phyloP scores from a whole-genome alignment of 2,113 vertebrate genomes.

The Neodon shergylaensis region DNA sequence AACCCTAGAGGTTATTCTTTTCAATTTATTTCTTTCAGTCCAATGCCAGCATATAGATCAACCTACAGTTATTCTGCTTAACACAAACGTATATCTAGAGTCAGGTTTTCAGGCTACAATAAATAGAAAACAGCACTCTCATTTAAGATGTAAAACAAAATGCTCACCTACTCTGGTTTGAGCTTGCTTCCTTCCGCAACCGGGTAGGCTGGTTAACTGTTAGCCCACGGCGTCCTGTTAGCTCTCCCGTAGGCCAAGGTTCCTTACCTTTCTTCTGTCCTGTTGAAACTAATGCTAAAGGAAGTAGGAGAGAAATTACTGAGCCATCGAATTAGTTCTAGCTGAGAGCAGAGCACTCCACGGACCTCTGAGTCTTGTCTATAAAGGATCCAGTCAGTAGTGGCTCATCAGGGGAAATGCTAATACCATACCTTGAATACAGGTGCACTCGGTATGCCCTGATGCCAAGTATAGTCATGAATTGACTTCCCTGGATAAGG shows the following conservation, averaged over 20 bases:
- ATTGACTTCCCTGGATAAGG: background rate
- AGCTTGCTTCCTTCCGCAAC: background rate
- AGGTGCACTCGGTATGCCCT: background rate
- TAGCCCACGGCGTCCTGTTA: background rate
- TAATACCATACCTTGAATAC: background rate
- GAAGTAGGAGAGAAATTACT: background rate
- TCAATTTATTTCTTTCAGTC: constrained; percentile 77
- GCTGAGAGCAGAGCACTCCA: background rate
- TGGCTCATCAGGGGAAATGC: background rate
- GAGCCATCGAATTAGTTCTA: background rate
- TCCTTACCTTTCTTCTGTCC: constrained; percentile 8
- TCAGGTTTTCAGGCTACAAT: background rate
- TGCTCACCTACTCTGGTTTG: background rate
- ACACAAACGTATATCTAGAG: background rate
- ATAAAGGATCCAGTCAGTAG: background rate
- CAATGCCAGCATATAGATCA: constrained; percentile 55
- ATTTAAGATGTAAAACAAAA: constrained; percentile 15
- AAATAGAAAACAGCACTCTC: background rate
- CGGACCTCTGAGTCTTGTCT: background rate
- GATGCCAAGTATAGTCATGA: background rate
- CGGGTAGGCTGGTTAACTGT: background rate
- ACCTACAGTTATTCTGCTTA: background rate
- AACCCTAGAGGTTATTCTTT: constrained; percentile 86
- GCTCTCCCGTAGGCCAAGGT: background rate
- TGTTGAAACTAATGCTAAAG: background rate